Percentiles rank a stretch among this genome's conserved stretches.
phyloP scores from a whole-genome alignment of 2,113 vertebrate species.

The Anoplopoma fimbria region DNA sequence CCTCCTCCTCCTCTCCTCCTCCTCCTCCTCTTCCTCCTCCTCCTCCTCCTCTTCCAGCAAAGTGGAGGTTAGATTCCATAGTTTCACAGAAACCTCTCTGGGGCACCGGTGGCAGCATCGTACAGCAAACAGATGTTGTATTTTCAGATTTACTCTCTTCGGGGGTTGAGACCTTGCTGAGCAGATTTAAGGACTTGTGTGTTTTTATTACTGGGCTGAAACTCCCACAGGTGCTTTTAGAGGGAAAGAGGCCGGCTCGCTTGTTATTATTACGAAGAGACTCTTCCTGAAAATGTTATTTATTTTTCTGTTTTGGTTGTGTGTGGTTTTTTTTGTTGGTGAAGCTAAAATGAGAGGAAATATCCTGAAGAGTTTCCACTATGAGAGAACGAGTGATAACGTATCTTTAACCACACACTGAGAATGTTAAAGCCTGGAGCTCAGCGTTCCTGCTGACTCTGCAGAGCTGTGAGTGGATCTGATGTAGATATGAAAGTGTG shows the following conservation, averaged over 20 bases:
- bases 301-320: slow-evolving; percentile 23
- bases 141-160: slow-evolving; percentile 51
- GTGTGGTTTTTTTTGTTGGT: slow-evolving; percentile 13
- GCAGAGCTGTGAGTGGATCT: slow-evolving; percentile 23
- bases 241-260: slow-evolving; percentile 37
- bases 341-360: slow-evolving; percentile 64
- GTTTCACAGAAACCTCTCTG: slow-evolving; percentile 27
- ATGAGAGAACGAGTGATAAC: slow-evolving; percentile 51
- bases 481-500: too few species aligned
- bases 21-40: slow-evolving; percentile 75
- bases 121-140: slow-evolving; percentile 64
- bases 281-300: slow-evolving; percentile 60
- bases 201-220: slow-evolving; percentile 74
- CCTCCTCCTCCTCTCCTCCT: slow-evolving; percentile 53
- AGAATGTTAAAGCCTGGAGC: too few species aligned
- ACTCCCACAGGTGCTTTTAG: slow-evolving; percentile 72
- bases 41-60: slow-evolving; percentile 45
- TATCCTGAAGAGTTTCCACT: slow-evolving; percentile 51
- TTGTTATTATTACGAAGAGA: slow-evolving; percentile 68
- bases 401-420: neutral
- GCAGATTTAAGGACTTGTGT: slow-evolving; percentile 73
- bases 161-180: slow-evolving; percentile 50
- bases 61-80: slow-evolving; percentile 49
- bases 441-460: slow-evolving; percentile 25
- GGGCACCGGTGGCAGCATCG: slow-evolving; percentile 27